These are phyloP conservation scores for Clamator glandarius DNA, from an alignment of 2,797 vertebrate species.

Conservation along the genomic window DNA sequence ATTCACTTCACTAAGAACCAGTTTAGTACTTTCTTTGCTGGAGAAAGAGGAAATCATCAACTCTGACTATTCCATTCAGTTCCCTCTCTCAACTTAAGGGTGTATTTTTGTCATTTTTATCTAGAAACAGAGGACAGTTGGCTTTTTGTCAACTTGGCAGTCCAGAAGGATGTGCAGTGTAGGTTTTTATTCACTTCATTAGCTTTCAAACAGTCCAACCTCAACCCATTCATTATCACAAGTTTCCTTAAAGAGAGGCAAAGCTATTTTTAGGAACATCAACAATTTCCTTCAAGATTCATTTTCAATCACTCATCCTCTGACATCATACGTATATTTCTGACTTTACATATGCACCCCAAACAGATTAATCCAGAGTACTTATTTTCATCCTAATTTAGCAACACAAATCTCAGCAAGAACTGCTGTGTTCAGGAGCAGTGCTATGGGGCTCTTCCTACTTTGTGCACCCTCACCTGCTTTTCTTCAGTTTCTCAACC, in stretches of 20 bases:
- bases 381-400: constrained; percentile 11
- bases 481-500: constrained; percentile 30
- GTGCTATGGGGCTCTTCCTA: not conserved
- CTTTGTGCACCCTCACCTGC: not conserved
- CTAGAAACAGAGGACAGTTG: constrained; percentile 16
- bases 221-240: not conserved
- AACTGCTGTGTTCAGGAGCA: not conserved
- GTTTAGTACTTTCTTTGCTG: not conserved
- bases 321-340: not conserved
- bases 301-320: not conserved
- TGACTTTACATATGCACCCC: not conserved
- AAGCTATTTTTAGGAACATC: constrained; percentile 4
- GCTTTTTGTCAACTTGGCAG: not conserved
- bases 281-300: not conserved
- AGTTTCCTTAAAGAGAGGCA: constrained; percentile 16
- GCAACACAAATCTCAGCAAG: constrained; percentile 7
- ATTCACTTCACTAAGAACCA: not conserved
- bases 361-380: not conserved
- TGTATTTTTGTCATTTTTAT: not conserved
- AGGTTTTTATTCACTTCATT: not conserved
- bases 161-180: not conserved
- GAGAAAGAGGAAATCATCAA: not conserved
- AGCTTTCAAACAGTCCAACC: not conserved
- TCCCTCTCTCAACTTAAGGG: not conserved
- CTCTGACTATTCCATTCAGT: not conserved